Evolutionary conservation across 1,140 invertebrate species (phyloP).

Genomic region (Wiebesia pumilae): DNA sequence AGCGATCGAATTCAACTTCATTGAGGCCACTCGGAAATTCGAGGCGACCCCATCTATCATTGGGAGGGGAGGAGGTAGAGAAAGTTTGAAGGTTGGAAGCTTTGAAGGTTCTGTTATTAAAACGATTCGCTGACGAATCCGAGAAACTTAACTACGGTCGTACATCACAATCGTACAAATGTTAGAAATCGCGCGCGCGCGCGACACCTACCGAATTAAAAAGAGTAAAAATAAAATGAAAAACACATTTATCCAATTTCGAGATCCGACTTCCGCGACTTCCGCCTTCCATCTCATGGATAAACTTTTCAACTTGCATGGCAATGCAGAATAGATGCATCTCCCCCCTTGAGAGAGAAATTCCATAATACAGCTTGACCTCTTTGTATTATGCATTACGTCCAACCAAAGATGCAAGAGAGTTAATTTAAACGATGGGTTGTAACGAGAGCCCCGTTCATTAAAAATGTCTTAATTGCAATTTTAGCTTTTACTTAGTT

Average conservation of each 20-base stretch:
- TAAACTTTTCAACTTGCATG: not conserved
- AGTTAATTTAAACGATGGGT: not conserved
- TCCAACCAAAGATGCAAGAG: constrained; percentile 33
- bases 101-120: constrained; percentile 41
- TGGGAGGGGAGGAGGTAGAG: not conserved
- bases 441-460: not conserved
- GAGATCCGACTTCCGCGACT: not conserved
- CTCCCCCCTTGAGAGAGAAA: not conserved
- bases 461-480: constrained; percentile 12
- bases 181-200: not conserved
- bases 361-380: constrained; percentile 25
- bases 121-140: constrained; percentile 47
- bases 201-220: not conserved
- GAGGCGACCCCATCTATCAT: constrained; percentile 35
- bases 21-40: constrained; percentile 31
- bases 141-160: constrained; percentile 26
- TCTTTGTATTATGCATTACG: not conserved
- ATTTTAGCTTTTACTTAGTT: constrained; percentile 29
- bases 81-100: constrained; percentile 14
- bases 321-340: not conserved
- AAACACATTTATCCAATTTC: constrained; percentile 31
- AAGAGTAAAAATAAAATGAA: not conserved
- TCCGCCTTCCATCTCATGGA: not conserved
- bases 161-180: no score
- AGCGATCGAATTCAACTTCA: constrained; percentile 29